These are phyloP conservation scores for Peromyscus californicus DNA, from an alignment of 2,113 vertebrate species.

Conservation along the genomic window DNA sequence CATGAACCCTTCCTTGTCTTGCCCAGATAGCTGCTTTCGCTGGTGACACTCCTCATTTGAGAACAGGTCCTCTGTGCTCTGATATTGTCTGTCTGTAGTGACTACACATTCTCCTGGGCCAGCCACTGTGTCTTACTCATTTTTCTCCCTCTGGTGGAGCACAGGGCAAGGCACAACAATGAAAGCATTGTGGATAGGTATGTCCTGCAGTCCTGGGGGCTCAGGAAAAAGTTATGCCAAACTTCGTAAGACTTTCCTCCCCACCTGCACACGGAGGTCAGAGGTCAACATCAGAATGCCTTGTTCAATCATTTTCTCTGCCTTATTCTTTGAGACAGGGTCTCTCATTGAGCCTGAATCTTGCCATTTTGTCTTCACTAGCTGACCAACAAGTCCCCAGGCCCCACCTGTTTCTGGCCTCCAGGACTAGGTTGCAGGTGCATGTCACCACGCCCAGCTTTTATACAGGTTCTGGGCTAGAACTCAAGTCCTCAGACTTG, in stretches of 20 bases:
- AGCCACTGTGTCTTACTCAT: not conserved
- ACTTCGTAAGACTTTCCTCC: not conserved
- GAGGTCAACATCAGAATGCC: not conserved
- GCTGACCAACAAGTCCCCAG: not conserved
- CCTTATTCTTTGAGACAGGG: not conserved
- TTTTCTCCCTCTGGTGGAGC: not conserved
- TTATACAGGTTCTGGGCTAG: too few species aligned
- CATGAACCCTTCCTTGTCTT: not conserved
- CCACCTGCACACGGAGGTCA: not conserved
- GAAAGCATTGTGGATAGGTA: not conserved
- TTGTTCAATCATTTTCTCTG: not conserved
- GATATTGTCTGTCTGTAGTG: not conserved
- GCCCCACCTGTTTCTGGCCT: too few species aligned
- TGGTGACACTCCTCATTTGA: not conserved
- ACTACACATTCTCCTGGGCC: not conserved
- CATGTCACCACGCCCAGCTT: not conserved
- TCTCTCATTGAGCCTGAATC: not conserved
- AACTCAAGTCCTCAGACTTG: not conserved
- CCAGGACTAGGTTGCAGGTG: too few species aligned
- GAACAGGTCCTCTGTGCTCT: fast-evolving
- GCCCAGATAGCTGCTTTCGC: not conserved
- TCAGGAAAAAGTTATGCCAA: not conserved
- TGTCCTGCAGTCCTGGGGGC: not conserved
- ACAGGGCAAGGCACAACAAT: not conserved
- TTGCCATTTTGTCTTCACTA: not conserved